Evolutionary conservation across 1,140 invertebrate genomes (phyloP).

Genomic region (Drosophila quadrilineata): DNA sequence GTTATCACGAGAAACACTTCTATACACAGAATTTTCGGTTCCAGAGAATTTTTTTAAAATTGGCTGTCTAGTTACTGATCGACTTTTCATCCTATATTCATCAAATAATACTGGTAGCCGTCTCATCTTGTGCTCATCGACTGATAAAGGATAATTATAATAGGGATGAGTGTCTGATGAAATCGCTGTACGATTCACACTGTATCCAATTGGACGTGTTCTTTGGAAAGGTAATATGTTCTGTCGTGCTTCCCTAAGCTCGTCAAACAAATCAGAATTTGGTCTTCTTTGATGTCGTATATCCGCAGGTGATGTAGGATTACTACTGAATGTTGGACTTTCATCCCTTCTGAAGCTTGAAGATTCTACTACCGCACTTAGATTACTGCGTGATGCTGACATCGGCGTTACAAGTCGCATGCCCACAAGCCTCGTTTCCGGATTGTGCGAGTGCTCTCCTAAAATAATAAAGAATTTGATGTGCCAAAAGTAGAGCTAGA

Average conservation of each 20-base stretch:
- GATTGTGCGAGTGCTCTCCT: conserved; percentile 1
- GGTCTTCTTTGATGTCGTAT: conserved; percentile 3
- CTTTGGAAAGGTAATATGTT: conserved; percentile 14
- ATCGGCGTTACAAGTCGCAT: not conserved
- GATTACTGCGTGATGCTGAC: not conserved
- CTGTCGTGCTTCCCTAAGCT: not conserved
- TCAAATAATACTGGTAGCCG: not conserved
- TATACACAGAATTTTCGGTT: not conserved
- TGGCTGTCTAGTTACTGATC: not conserved
- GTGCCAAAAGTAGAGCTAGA: not conserved
- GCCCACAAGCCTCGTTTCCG: not conserved
- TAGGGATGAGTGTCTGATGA: not conserved
- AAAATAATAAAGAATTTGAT: not conserved
- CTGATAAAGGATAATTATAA: not conserved
- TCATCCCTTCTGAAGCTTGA: not conserved
- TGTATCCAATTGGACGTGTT: conserved; percentile 16
- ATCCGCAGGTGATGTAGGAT: not conserved
- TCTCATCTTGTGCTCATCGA: not conserved
- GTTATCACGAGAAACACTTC: not conserved
- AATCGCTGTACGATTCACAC: not conserved
- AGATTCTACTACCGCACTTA: not conserved
- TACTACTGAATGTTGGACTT: not conserved
- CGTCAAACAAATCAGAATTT: not conserved
- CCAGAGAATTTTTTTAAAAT: not conserved
- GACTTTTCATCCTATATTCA: not conserved